Conservation (phyloP, 2,888 invertebrate genomes). For the Dendrolimus pini region DNA sequence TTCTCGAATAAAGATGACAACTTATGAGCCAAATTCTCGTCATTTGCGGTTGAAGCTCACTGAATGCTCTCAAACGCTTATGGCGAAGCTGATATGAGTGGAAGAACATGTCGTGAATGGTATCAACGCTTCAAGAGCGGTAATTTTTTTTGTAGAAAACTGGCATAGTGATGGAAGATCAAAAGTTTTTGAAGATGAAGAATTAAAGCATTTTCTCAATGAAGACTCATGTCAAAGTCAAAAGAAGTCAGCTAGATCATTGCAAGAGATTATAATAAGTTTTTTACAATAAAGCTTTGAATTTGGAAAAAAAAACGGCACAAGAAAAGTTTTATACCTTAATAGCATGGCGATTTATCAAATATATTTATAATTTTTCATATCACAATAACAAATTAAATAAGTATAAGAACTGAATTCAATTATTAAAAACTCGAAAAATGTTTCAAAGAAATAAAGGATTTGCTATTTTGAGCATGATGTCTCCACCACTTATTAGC, state of each 20-base stretch:
- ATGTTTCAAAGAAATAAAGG: too few species aligned
- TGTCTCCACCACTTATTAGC: background rate
- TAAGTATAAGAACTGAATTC: too few species aligned
- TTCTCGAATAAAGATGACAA: background rate
- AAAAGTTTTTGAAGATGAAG: background rate
- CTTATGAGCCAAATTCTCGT: background rate
- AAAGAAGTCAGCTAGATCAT: background rate
- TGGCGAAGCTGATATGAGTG: background rate
- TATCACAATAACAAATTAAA: too few species aligned
- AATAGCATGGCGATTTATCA: too few species aligned
- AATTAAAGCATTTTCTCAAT: background rate
- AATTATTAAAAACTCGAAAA: too few species aligned
- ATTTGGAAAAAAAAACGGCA: too few species aligned
- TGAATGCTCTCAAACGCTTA: background rate
- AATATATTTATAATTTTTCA: too few species aligned
- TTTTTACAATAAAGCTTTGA: too few species aligned
- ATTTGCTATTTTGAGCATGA: too few species aligned
- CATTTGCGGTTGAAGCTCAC: background rate
- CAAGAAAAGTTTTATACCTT: too few species aligned
- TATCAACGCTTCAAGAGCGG: background rate
- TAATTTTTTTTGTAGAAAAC: background rate
- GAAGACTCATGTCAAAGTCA: background rate
- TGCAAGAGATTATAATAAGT: background rate
- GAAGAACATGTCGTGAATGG: background rate
- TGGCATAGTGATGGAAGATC: background rate